Evolutionary conservation across 1,140 invertebrate species (phyloP).

Genomic region (Drosophila triauraria): DNA sequence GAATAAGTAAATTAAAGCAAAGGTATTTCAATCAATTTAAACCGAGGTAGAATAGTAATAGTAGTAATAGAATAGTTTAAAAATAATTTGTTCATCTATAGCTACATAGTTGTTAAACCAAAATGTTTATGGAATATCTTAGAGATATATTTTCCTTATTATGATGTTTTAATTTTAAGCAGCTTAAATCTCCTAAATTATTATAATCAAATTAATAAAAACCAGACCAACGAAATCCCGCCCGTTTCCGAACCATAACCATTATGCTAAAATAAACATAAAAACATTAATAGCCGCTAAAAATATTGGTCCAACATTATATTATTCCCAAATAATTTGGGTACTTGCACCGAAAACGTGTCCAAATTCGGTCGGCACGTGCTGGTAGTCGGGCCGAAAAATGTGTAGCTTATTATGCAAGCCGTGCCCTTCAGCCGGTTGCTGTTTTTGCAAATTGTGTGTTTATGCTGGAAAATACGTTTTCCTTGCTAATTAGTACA

Average conservation of each 20-base stretch:
- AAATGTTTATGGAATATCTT: background rate
- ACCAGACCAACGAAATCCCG: background rate
- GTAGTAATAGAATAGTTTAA: no score
- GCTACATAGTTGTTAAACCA: background rate
- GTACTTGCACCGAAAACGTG: conserved; percentile 28
- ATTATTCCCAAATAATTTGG: conserved; percentile 27
- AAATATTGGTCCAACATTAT: conserved; percentile 20
- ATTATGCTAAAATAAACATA: conserved; percentile 11
- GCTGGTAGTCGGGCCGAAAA: conserved; percentile 31
- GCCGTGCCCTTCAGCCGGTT: conserved; percentile 30
- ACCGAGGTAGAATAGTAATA: background rate
- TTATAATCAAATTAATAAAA: background rate
- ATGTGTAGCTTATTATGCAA: conserved; percentile 49
- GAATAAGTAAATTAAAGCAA: no score
- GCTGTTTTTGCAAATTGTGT: conserved; percentile 55
- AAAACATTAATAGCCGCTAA: conserved; percentile 17
- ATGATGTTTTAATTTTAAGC: no score
- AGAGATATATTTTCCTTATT: no score
- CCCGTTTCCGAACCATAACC: background rate
- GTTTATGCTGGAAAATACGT: conserved; percentile 58
- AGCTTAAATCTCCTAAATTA: background rate
- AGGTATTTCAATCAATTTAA: background rate
- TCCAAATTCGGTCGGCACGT: conserved; percentile 32
- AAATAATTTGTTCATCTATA: background rate
- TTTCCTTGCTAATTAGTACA: conserved; percentile 59